Evolutionary conservation across 1,140 invertebrate genomes (phyloP).

Genomic region (Leptinotarsa defecta): DNA sequence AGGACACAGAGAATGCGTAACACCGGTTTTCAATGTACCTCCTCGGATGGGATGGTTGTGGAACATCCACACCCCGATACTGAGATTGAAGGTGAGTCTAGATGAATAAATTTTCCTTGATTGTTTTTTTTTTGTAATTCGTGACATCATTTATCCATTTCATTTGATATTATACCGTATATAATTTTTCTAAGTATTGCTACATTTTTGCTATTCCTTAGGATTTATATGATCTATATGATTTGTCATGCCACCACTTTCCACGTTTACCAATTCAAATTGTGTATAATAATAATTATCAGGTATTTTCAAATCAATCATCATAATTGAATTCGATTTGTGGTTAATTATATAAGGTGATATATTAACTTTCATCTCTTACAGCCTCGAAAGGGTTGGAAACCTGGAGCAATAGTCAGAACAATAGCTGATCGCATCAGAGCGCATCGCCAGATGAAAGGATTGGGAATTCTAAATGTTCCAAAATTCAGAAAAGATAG

Average conservation of each 20-base stretch:
- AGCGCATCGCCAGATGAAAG: slow-evolving; percentile 55
- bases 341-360: not conserved
- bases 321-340: too few relatives aligned
- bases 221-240: too few relatives aligned
- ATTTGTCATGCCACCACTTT: too few relatives aligned
- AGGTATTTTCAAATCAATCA: too few relatives aligned
- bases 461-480: slow-evolving; percentile 45
- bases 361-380: slow-evolving; percentile 19
- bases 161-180: too few relatives aligned
- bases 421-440: slow-evolving; percentile 60
- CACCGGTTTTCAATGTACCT: slow-evolving; percentile 57
- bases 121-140: too few relatives aligned
- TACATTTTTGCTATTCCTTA: too few relatives aligned
- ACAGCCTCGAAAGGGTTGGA: slow-evolving; percentile 61
- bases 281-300: too few relatives aligned
- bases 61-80: slow-evolving; percentile 52
- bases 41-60: slow-evolving; percentile 65
- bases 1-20: slow-evolving; percentile 60
- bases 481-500: slow-evolving; percentile 33
- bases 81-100: slow-evolving; percentile 15
- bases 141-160: too few relatives aligned
- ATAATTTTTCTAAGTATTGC: too few relatives aligned
- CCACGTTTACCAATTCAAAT: too few relatives aligned
- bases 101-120: too few relatives aligned
- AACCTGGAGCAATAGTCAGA: slow-evolving; percentile 61